These are phyloP conservation scores for Pegea sp. DNA, from an alignment of 23 tunicate species.

Conservation along the genomic window DNA sequence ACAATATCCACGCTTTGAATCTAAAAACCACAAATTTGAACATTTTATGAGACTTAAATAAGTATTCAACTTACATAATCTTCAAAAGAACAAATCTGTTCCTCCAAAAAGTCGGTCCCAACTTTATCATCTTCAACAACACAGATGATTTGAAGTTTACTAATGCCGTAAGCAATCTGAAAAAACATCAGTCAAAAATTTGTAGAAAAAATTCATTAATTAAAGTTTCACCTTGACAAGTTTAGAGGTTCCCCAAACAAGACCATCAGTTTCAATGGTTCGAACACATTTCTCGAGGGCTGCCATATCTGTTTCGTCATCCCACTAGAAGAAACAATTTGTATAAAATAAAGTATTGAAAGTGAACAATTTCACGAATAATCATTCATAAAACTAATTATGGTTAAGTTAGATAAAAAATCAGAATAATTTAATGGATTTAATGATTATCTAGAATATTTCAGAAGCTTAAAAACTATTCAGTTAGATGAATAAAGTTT, in stretches of 20 bases:
- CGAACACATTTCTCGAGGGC: conserved; percentile 61
- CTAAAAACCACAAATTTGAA: not conserved
- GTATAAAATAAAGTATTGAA: no score
- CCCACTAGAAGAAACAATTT: conserved; percentile 33
- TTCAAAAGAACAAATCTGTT: conserved; percentile 41
- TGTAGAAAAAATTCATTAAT: not conserved
- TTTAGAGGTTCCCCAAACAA: conserved; percentile 81
- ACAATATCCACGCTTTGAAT: conserved; percentile 70
- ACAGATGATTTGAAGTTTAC: conserved; percentile 75
- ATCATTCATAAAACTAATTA: no score
- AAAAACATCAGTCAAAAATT: not conserved
- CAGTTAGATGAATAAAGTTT: no score
- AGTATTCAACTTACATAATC: conserved; percentile 27
- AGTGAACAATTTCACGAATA: no score
- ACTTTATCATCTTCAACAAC: conserved; percentile 90
- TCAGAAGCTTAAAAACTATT: no score
- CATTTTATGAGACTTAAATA: not conserved
- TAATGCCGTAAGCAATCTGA: conserved; percentile 55
- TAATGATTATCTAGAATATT: no score
- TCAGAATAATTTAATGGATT: no score
- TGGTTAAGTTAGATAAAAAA: no score
- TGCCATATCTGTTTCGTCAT: conserved; percentile 91
- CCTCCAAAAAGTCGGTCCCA: conserved; percentile 62
- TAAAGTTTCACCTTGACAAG: conserved; percentile 6
- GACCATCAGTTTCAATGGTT: conserved; percentile 46